Percentiles rank a stretch among this genome's conserved stretches.
phyloP scores from a whole-genome alignment of 2,888 invertebrate genomes.

The Drosophila lutescens region DNA sequence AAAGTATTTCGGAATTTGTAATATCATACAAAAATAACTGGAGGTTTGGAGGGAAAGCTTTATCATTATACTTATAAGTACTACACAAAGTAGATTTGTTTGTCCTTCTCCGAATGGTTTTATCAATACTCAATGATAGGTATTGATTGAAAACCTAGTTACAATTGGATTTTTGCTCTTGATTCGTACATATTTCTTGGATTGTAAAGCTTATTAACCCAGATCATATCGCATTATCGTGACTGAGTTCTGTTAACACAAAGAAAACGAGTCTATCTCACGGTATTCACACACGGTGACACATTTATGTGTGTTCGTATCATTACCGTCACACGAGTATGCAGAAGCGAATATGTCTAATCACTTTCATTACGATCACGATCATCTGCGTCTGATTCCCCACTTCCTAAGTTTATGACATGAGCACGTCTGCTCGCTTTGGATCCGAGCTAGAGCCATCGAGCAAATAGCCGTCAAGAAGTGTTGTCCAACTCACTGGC shows the following conservation, averaged over 20 bases:
- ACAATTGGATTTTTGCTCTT: too few species aligned
- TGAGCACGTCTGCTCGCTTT: conserved; percentile 17
- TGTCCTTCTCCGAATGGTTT: too few species aligned
- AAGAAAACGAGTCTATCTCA: conserved; percentile 21
- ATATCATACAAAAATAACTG: too few species aligned
- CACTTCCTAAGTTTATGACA: conserved; percentile 10
- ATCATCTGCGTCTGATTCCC: conserved; percentile 16
- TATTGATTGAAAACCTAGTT: too few species aligned
- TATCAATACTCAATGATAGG: too few species aligned
- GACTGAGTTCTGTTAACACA: conserved; percentile 17
- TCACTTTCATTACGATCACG: conserved; percentile 40
- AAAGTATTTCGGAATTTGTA: too few species aligned
- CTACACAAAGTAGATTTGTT: too few species aligned
- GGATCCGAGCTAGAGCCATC: conserved; percentile 3
- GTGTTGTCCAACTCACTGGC: not conserved
- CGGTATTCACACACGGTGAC: conserved; percentile 12
- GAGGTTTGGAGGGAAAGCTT: too few species aligned
- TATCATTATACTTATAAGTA: too few species aligned
- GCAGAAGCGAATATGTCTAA: conserved; percentile 21
- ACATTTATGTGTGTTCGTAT: conserved; percentile 11
- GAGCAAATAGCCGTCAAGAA: not conserved
- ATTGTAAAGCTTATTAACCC: conserved; percentile 1
- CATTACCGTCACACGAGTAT: conserved; percentile 17
- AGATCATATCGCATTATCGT: conserved; percentile 15
- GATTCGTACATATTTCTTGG: not conserved